Evolutionary conservation across 2,113 vertebrate genomes (phyloP).

Genomic region (Tupaia chinensis): DNA sequence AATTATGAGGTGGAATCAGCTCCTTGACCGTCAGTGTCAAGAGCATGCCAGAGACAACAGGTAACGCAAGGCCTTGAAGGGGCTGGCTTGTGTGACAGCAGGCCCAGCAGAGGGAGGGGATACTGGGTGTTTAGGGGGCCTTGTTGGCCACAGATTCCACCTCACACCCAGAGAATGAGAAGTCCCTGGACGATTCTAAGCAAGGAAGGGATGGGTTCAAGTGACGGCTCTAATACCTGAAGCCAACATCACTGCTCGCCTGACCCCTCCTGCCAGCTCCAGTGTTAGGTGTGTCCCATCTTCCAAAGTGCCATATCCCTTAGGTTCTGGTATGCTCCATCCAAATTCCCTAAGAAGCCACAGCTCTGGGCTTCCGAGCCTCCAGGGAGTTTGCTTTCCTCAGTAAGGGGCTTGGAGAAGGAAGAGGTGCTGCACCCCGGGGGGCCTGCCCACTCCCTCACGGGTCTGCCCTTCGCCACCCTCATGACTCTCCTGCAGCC

Average conservation of each 20-base stretch:
- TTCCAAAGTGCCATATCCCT: not conserved
- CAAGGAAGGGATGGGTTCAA: accelerated
- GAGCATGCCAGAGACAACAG: not conserved
- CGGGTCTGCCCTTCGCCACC: not conserved
- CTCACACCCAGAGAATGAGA: too few species aligned
- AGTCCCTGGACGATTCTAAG: not conserved
- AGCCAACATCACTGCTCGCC: accelerated
- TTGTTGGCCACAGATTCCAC: accelerated
- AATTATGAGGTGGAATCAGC: not conserved
- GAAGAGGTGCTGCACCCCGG: not conserved
- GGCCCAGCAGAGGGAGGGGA: not conserved
- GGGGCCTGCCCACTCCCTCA: not conserved
- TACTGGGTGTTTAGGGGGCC: accelerated
- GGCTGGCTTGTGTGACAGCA: not conserved
- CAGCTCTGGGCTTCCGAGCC: not conserved
- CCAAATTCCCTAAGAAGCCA: not conserved
- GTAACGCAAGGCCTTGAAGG: not conserved
- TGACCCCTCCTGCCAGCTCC: not conserved
- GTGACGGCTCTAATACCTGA: not conserved
- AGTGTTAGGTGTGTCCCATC: not conserved
- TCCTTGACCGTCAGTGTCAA: accelerated
- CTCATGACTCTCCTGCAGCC: not conserved
- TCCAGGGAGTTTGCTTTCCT: not conserved
- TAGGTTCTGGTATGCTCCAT: not conserved
- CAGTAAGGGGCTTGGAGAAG: not conserved